Evolutionary conservation across 2,888 invertebrate genomes (phyloP), one percentile per base, ranked within the genome.

Genomic region (Latheticus oryzae): DNA sequence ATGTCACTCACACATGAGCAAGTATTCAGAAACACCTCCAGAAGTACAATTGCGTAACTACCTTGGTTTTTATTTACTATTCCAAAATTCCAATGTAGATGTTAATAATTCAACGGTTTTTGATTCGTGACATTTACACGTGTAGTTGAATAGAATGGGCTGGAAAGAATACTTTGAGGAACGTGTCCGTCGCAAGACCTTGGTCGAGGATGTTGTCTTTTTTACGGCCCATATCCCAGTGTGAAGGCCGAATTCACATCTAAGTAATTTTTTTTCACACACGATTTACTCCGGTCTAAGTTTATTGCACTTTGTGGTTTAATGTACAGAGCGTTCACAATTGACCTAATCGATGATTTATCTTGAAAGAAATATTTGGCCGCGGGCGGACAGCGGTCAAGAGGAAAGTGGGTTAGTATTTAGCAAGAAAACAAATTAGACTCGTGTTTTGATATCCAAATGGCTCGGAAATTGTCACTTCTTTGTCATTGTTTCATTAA

Each of bases 141-240:
- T 28, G 28, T 28, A 1, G 8, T 12, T 7, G 5, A 9, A 28
- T 28, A 28, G 9, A 28, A 8, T n/a, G 38, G 21, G 2, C 21
- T 23, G 11, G 17, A 38, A 16, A 38, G 16, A 21, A 23, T n/a
- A 21, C 38, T 13, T 13, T 35, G 17, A 23, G 38, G 21, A 38
- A 11, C 3, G 4, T 13, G 3, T 11, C 37, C 7, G 5, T 2
- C 37, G 35, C 17, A 35, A 38, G 38, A 21, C 38, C 38, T 38
- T 38, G 38, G 17, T 21, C 23, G 38, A 19, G 38, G 38, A 38
- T 38, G 8, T 38, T 38, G 38, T 38, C 38, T 19, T 23, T 38
- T 35, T 38, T 38, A 38, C 9, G 5, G 23, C 12, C 21, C 38
- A 19, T 19, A 9, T 3, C 19, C 5, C 19, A 38, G 23, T 38